Conservation (phyloP, 1,140 invertebrate species). For the Hyphantria cunea region DNA sequence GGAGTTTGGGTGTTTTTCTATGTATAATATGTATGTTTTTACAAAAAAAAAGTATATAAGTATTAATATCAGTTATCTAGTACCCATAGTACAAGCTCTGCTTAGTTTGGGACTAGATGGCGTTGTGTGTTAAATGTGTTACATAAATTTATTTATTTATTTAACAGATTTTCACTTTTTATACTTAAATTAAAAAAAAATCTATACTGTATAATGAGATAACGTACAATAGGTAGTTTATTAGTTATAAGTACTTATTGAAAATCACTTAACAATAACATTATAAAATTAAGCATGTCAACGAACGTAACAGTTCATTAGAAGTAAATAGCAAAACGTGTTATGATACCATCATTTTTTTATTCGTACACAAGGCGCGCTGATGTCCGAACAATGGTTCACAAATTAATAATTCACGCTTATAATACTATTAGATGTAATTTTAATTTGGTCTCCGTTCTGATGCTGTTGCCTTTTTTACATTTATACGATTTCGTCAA, state of each 20-base stretch:
- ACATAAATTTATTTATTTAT: too few species aligned
- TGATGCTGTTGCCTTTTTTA: conserved; percentile 44
- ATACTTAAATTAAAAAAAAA: too few species aligned
- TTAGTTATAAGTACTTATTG: conserved; percentile 1
- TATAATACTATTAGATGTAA: conserved; percentile 64
- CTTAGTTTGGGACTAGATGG: too few species aligned
- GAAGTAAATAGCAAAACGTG: conserved; percentile 22
- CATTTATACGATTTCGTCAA: conserved; percentile 56
- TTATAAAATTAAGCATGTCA: conserved; percentile 11
- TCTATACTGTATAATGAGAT: too few species aligned
- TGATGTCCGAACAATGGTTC: conserved; percentile 57
- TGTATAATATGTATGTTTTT: too few species aligned
- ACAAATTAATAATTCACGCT: conserved; percentile 77
- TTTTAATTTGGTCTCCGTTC: conserved; percentile 71
- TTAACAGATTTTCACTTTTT: too few species aligned
- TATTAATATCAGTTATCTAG: too few species aligned
- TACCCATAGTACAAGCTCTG: too few species aligned
- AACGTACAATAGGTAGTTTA: not conserved
- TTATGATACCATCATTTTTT: conserved; percentile 40
- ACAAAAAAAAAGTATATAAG: too few species aligned
- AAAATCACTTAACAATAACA: conserved; percentile 14
- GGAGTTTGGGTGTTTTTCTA: too few species aligned
- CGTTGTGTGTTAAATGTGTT: too few species aligned
- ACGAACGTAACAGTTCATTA: conserved; percentile 30
- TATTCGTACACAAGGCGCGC: conserved; percentile 35